Evolutionary conservation across 2,797 vertebrate genomes (phyloP).

Genomic region (Trematomus bernacchii): DNA sequence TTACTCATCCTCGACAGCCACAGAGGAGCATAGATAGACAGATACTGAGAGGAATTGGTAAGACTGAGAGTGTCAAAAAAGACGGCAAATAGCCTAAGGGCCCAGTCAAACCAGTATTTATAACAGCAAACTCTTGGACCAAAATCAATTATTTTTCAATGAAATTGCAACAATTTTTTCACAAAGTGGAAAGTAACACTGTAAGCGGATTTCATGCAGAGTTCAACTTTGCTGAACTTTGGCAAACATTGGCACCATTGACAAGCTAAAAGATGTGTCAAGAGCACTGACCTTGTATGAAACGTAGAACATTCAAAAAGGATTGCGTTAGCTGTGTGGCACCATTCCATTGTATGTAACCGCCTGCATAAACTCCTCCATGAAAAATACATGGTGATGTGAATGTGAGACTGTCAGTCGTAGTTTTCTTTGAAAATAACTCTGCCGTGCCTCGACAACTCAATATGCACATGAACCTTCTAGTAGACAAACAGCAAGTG

Average conservation of each 20-base stretch:
- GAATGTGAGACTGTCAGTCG: no score
- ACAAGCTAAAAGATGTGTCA: not conserved
- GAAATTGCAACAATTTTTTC: not conserved
- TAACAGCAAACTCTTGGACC: not conserved
- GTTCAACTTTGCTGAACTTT: constrained; percentile 6
- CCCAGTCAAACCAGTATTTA: not conserved
- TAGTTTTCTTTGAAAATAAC: no score
- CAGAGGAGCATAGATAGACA: constrained; percentile 1
- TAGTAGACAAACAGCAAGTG: no score
- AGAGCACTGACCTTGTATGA: constrained; percentile 3
- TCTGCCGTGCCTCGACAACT: no score
- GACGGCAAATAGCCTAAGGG: not conserved
- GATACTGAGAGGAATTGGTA: not conserved
- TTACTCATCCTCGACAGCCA: constrained; percentile 21
- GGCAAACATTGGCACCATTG: not conserved
- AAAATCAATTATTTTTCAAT: not conserved
- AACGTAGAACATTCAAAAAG: not conserved
- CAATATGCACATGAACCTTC: no score
- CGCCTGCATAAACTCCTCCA: not conserved
- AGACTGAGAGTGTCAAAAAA: not conserved
- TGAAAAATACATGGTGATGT: not conserved
- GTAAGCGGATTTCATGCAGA: not conserved
- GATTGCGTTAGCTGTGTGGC: not conserved
- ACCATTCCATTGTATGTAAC: not conserved
- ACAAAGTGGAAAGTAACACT: not conserved